A percentile compares a stretch with the other conserved stretches of the same genome.
Evolutionary conservation across 2,888 invertebrate genomes (phyloP).

Genomic region (Nasonia oneida): DNA sequence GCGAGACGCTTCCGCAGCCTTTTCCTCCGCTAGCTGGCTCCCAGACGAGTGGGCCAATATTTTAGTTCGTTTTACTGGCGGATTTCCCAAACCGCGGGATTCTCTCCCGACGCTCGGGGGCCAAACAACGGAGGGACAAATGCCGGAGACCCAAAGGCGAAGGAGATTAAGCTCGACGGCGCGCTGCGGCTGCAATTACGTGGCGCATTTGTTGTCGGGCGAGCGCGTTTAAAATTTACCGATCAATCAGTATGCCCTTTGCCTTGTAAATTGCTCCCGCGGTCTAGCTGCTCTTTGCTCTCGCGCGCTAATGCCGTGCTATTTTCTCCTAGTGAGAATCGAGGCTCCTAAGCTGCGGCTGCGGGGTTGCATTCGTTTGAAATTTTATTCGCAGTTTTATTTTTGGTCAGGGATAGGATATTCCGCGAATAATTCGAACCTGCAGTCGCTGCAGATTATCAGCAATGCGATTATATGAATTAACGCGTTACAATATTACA

Average conservation of each 20-base stretch:
- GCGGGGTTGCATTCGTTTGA: no score
- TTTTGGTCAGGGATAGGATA: no score
- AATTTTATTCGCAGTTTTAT: no score
- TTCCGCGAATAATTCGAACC: no score
- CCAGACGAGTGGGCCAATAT: conserved; percentile 62
- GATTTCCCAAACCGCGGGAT: conserved; percentile 63
- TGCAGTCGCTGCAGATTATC: no score
- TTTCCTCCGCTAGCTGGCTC: neutral
- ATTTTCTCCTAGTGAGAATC: no score
- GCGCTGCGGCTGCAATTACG: conserved; percentile 48
- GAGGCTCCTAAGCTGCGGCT: no score
- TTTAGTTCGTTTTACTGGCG: conserved; percentile 66
- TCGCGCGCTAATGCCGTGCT: neutral
- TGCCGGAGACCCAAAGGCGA: conserved; percentile 48
- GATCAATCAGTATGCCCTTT: conserved; percentile 49
- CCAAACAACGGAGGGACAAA: conserved; percentile 36
- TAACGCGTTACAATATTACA: no score
- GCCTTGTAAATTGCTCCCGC: neutral
- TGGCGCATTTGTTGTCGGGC: conserved; percentile 46
- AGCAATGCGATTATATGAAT: no score
- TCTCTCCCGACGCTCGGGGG: conserved; percentile 4
- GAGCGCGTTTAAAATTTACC: conserved; percentile 59
- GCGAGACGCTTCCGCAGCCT: neutral
- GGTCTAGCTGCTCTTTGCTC: neutral
- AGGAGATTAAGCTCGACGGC: conserved; percentile 47